A percentile compares a stretch with the other conserved stretches of the same genome.
Conservation (phyloP, 2,797 vertebrate genomes). For the Melanotaenia parkinsoni region DNA sequence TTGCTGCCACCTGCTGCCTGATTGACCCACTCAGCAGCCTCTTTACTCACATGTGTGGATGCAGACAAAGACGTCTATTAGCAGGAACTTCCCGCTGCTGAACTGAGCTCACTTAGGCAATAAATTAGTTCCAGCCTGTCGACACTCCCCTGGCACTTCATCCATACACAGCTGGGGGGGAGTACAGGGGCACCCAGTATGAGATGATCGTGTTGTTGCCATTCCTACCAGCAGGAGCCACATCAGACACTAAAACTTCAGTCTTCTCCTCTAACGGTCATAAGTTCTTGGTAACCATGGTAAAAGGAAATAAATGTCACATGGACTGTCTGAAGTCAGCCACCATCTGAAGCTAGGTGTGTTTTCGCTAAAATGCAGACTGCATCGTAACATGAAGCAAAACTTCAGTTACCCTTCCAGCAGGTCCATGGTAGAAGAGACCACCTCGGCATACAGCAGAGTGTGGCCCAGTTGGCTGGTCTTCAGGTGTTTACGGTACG, state of each 20-base stretch:
- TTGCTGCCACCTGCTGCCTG: slow-evolving; percentile 93
- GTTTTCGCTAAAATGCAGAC: no score
- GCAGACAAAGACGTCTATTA: slow-evolving; percentile 94
- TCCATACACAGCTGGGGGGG: no score
- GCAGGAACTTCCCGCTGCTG: slow-evolving; percentile 88
- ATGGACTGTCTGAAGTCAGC: no score
- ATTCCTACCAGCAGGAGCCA: no score
- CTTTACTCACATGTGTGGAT: slow-evolving; percentile 87
- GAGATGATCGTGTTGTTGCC: no score
- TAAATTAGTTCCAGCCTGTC: slow-evolving; percentile 97
- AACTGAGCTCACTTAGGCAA: slow-evolving; percentile 93
- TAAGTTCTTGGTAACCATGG: no score
- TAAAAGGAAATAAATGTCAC: no score
- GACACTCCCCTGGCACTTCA: slow-evolving; percentile 44
- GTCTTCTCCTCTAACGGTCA: no score
- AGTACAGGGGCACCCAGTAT: no score
- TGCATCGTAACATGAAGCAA: not conserved
- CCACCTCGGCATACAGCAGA: slow-evolving; percentile 88
- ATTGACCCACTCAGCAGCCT: slow-evolving; percentile 87
- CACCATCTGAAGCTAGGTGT: no score
- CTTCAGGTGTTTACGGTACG: slow-evolving; percentile 85
- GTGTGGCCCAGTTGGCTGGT: slow-evolving; percentile 85
- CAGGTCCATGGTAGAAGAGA: slow-evolving; percentile 89
- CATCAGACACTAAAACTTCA: no score
- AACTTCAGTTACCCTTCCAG: slow-evolving; percentile 88